A percentile compares a stretch with the other conserved stretches of the same genome.
Conservation (phyloP, 2,888 invertebrate genomes). For the Xestoiulus laeticollis region DNA sequence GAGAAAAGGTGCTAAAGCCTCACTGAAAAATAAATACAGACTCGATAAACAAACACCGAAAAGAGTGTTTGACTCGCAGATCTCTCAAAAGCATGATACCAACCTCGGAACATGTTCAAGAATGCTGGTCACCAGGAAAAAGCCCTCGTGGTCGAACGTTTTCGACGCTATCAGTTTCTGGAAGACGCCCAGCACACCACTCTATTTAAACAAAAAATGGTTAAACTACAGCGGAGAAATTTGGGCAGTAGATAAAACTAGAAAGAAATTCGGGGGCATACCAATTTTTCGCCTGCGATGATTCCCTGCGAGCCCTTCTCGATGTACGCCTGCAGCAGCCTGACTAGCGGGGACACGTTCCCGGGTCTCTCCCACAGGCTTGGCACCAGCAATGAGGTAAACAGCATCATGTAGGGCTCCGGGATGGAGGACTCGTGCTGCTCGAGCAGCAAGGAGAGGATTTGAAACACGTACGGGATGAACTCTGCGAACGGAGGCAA, state of each 20-base stretch:
- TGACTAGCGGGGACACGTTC: conserved; percentile 91
- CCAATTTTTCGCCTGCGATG: conserved; percentile 75
- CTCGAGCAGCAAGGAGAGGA: conserved; percentile 89
- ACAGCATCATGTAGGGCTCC: conserved; percentile 85
- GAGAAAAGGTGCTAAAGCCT: conserved; percentile 77
- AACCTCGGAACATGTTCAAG: conserved; percentile 83
- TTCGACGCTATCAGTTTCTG: conserved; percentile 97
- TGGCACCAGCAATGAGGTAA: conserved; percentile 89
- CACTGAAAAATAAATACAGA: conserved; percentile 67
- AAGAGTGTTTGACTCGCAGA: background rate
- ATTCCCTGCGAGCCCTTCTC: conserved; percentile 77
- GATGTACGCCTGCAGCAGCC: conserved; percentile 89
- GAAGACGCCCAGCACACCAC: conserved; percentile 84
- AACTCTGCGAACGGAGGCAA: conserved; percentile 75
- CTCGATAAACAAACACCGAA: conserved; percentile 32
- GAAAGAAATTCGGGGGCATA: conserved; percentile 64
- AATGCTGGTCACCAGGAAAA: conserved; percentile 86
- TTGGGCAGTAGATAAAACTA: background rate
- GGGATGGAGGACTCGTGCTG: conserved; percentile 68
- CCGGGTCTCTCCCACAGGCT: conserved; percentile 92
- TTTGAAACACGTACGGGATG: conserved; percentile 98
- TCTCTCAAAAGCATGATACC: conserved; percentile 13
- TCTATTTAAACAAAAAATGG: conserved; percentile 59
- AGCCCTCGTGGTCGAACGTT: conserved; percentile 95
- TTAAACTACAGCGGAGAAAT: conserved; percentile 59